phyloP scores from a whole-genome alignment of 2,113 vertebrate species.

The Phoenicopterus ruber region DNA sequence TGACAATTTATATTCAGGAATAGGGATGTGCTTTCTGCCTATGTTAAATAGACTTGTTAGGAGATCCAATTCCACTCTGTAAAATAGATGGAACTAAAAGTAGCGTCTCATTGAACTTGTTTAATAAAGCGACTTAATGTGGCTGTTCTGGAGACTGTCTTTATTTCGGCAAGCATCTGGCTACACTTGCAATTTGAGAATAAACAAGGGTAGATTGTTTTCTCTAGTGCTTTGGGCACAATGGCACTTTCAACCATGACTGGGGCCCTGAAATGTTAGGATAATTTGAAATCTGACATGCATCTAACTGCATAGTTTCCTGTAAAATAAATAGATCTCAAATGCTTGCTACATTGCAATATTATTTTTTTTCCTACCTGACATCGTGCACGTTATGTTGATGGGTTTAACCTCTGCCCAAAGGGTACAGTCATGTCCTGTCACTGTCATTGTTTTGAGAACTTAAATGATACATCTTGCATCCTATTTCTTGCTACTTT shows the following conservation, averaged over 20 bases:
- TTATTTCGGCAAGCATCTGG: background rate
- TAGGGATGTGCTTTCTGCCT: background rate
- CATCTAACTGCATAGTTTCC: background rate
- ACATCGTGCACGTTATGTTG: background rate
- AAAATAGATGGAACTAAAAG: background rate
- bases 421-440: background rate
- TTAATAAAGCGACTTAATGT: background rate
- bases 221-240: background rate
- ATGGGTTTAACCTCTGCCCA: background rate
- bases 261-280: background rate
- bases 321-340: background rate
- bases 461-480: background rate
- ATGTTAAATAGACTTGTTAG: background rate
- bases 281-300: background rate
- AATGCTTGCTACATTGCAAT: background rate
- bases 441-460: background rate
- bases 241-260: background rate
- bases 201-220: background rate
- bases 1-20: background rate
- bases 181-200: background rate
- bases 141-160: background rate
- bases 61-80: background rate
- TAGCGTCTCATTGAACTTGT: background rate
- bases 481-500: background rate
- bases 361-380: background rate